Percentiles rank a stretch among this genome's conserved stretches.
These are phyloP conservation scores for Jacana jacana DNA, from an alignment of 2,113 vertebrate genomes.

Conservation along the genomic window DNA sequence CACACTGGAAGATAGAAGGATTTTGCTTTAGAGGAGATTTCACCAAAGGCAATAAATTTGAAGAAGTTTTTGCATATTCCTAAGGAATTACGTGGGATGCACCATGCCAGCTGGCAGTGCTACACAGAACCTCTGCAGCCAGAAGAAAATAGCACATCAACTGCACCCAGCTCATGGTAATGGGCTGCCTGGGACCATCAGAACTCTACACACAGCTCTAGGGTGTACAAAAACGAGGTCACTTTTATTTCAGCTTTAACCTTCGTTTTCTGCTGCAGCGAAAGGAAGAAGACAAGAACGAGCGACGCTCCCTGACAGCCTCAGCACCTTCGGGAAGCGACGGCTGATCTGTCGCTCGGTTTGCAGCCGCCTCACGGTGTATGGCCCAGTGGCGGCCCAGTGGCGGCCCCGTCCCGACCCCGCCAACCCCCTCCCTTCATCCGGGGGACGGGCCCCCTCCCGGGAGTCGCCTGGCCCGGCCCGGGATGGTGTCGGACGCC, in stretches of 20 bases:
- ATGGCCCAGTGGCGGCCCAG: rapidly evolving
- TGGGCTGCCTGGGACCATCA: rapidly evolving
- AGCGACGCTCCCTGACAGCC: no score
- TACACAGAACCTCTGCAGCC: rapidly evolving
- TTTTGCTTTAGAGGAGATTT: neutral
- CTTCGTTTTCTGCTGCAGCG: rapidly evolving
- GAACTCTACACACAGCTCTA: rapidly evolving
- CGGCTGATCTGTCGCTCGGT: neutral
- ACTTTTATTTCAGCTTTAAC: rapidly evolving
- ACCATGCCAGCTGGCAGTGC: rapidly evolving
- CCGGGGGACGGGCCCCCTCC: neutral
- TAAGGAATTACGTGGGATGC: rapidly evolving
- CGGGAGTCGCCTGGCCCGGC: neutral
- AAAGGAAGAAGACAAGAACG: neutral
- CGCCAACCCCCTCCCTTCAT: neutral
- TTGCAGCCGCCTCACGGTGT: neutral
- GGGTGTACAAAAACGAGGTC: rapidly evolving
- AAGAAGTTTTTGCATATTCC: rapidly evolving
- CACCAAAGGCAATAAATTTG: neutral
- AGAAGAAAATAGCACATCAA: rapidly evolving
- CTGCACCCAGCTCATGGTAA: rapidly evolving
- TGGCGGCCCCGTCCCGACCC: neutral
- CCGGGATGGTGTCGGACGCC: neutral
- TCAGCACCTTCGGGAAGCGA: neutral
- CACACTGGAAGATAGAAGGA: rapidly evolving